Evolutionary conservation across 2,888 invertebrate species (phyloP).

Genomic region (Limnephilus rhombicus): DNA sequence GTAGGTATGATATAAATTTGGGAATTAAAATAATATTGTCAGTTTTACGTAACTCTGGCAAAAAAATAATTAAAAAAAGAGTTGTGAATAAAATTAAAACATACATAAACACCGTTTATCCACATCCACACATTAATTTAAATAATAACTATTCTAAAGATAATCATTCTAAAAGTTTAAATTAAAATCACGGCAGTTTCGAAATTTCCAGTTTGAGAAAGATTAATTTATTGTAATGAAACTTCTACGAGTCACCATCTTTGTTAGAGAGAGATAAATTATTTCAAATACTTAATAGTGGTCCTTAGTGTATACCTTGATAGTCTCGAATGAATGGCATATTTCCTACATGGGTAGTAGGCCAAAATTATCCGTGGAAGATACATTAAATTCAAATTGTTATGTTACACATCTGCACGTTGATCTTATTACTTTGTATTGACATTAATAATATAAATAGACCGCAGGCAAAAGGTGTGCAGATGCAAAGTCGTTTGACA

Average conservation of each 20-base stretch:
- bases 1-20: neutral
- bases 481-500: too few relatives aligned
- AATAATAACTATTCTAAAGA: constrained; percentile 5
- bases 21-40: neutral
- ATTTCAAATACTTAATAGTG: neutral
- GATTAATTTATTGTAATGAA: neutral
- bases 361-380: neutral
- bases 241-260: neutral
- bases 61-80: neutral
- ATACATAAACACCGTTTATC: neutral
- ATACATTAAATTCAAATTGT: neutral
- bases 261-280: neutral
- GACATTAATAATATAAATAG: neutral
- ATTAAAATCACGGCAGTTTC: constrained; percentile 32
- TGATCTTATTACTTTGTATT: neutral
- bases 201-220: neutral
- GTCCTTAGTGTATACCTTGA: neutral
- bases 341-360: neutral
- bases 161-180: constrained; percentile 14
- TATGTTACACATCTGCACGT: too few relatives aligned
- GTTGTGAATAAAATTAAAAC: neutral
- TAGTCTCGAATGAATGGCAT: neutral
- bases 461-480: too few relatives aligned
- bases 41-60: neutral
- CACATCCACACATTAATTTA: neutral